phyloP scores from a whole-genome alignment of 2,797 vertebrate genomes.

The Carapus acus region DNA sequence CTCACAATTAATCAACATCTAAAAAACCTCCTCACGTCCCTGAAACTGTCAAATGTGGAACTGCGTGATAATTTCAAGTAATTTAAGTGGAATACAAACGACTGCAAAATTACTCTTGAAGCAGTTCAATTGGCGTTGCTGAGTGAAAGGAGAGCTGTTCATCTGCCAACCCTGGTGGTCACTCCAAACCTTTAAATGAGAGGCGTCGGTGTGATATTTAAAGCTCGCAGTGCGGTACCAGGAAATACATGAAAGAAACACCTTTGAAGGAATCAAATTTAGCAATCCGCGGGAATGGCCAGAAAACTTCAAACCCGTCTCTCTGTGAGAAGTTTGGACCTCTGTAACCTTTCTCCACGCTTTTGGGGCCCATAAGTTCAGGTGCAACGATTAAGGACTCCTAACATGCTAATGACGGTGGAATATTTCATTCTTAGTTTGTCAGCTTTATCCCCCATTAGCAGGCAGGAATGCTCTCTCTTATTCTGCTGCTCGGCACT shows the following conservation, averaged over 20 bases:
- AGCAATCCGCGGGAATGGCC: conserved; percentile 52
- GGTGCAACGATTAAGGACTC: conserved; percentile 53
- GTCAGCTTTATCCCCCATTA: conserved; percentile 67
- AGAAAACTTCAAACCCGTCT: conserved; percentile 38
- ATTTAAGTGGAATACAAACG: conserved; percentile 51
- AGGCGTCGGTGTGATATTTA: conserved; percentile 55
- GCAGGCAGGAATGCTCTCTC: conserved; percentile 62
- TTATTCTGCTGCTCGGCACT: conserved; percentile 21
- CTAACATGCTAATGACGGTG: conserved; percentile 51
- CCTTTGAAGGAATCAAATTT: conserved; percentile 56
- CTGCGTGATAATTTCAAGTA: conserved; percentile 28
- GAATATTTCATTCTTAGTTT: conserved; percentile 61
- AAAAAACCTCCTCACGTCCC: conserved; percentile 24
- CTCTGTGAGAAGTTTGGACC: conserved; percentile 19
- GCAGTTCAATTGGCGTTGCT: conserved; percentile 33
- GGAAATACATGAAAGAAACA: conserved; percentile 67
- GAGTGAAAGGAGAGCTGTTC: conserved; percentile 62
- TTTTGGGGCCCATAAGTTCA: conserved; percentile 38
- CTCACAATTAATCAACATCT: too few relatives aligned
- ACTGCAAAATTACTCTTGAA: conserved; percentile 33
- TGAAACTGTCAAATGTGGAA: conserved; percentile 22
- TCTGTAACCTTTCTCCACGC: conserved; percentile 24
- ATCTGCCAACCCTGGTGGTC: conserved; percentile 52
- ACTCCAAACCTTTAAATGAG: conserved; percentile 54
- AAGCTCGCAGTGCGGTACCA: conserved; percentile 57